These are phyloP conservation scores for Eubucco bourcierii DNA, from an alignment of 2,113 vertebrate genomes.

Conservation along the genomic window DNA sequence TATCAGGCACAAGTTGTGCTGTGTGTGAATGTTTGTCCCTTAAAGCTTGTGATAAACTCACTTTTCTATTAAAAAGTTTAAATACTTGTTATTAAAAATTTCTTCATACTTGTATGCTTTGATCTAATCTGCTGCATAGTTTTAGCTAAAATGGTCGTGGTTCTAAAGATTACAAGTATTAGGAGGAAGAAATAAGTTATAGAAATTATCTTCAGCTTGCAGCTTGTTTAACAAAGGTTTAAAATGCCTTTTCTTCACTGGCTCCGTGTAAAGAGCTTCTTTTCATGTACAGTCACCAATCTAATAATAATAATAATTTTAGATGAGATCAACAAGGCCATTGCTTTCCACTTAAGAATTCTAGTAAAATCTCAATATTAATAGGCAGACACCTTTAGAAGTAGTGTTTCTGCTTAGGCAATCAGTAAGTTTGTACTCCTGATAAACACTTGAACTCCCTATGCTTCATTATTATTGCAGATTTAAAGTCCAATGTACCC, in stretches of 20 bases:
- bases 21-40: conserved; percentile 25
- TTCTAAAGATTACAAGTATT: conserved; percentile 67
- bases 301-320: conserved; percentile 53
- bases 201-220: conserved; percentile 73
- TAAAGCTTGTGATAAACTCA: conserved; percentile 48
- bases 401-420: neutral
- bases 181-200: conserved; percentile 58
- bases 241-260: conserved; percentile 50
- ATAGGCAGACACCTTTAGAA: conserved; percentile 54
- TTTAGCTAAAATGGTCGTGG: conserved; percentile 64
- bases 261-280: conserved; percentile 40
- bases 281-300: conserved; percentile 59
- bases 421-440: neutral
- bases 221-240: conserved; percentile 73
- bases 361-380: conserved; percentile 47
- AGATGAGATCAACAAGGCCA: conserved; percentile 51
- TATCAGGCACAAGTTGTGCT: conserved; percentile 6
- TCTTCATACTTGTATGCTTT: conserved; percentile 62
- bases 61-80: conserved; percentile 67
- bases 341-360: conserved; percentile 57
- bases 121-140: conserved; percentile 65
- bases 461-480: neutral
- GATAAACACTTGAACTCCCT: conserved; percentile 38
- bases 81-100: conserved; percentile 57
- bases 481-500: neutral